Percentiles rank a stretch among this genome's conserved stretches.
These are phyloP conservation scores for Clanis bilineata DNA, from an alignment of 2,888 invertebrate genomes.

Conservation along the genomic window DNA sequence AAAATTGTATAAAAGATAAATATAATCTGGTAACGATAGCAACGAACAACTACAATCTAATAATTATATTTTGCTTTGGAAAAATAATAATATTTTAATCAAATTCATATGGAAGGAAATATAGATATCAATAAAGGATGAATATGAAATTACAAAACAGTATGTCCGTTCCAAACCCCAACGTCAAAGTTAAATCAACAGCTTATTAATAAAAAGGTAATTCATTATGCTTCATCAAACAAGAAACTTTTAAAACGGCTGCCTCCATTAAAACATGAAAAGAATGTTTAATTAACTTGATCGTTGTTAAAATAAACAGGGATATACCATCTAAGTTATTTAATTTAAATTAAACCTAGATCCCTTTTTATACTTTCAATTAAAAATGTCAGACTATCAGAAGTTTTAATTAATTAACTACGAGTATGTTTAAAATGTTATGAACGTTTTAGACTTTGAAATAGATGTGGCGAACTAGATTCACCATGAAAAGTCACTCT, in stretches of 20 bases:
- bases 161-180: background rate
- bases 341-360: slow-evolving; percentile 8
- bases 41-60: too few species aligned
- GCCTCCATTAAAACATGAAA: slow-evolving; percentile 20
- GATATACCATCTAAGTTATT: background rate
- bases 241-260: slow-evolving; percentile 2
- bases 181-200: background rate
- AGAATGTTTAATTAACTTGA: slow-evolving; percentile 29
- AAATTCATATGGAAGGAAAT: too few species aligned
- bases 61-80: too few species aligned
- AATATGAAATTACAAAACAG: background rate
- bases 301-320: slow-evolving; percentile 18
- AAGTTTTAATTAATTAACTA: slow-evolving; percentile 12
- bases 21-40: too few species aligned
- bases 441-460: background rate
- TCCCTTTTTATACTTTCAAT: background rate
- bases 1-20: too few species aligned
- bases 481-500: background rate
- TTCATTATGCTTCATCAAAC: background rate
- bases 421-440: background rate
- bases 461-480: background rate
- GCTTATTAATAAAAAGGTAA: slow-evolving; percentile 2
- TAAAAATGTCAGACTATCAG: slow-evolving; percentile 1
- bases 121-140: too few species aligned
- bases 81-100: too few species aligned